Evolutionary conservation across 2,797 vertebrate genomes (phyloP), one percentile per base, ranked within the genome.

Genomic region (Sylvia borin): DNA sequence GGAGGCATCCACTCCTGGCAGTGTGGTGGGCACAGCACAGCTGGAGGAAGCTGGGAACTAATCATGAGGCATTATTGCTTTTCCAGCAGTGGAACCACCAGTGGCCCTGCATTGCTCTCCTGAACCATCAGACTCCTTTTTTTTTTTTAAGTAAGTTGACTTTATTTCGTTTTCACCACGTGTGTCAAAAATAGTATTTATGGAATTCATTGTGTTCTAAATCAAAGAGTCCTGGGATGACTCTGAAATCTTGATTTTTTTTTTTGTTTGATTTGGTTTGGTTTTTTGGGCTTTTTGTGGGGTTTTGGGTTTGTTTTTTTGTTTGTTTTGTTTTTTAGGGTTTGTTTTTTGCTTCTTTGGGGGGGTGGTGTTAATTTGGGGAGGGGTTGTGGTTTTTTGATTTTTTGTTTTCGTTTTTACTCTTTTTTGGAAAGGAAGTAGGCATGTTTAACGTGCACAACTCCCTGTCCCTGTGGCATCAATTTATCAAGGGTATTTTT

Each of bases 1-100:
- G 12, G 93, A 77, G 95, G 66, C 76, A 42, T 81, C 65, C 85
- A 53, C 73, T 91, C 45, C 47, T 90, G 85, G 66, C 82, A 94
- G 43, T 36, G 58, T 24, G 79, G 89, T 91, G 73, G 95, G 81
- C 93, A 85, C 94, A 94, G 91, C 96, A 71, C 88, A 96, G 94
- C 85, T 95, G 92, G 91, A 93, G 81, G 79, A 85, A 85, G 55
- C 61, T 50, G 16, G n/a, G 50, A 81, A 89, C 72, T 91, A 78
- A 89, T 95, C 77, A 89, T 42, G 20, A 95, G 83, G 51, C 82
- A 57, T 97, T 94, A 97, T 96, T 97, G 87, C 83, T 81, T 91
- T 71, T 85, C 77, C 55, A 90, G 73, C 77, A 94, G 26, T 72
- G 92, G 50, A 66, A 72, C 78, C 85, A 77, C 85, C 85, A 84